Evolutionary conservation across 30 jellyfish, hydroid and myxozoan species (phyloP).

Genomic region (Sanderia malayensis): DNA sequence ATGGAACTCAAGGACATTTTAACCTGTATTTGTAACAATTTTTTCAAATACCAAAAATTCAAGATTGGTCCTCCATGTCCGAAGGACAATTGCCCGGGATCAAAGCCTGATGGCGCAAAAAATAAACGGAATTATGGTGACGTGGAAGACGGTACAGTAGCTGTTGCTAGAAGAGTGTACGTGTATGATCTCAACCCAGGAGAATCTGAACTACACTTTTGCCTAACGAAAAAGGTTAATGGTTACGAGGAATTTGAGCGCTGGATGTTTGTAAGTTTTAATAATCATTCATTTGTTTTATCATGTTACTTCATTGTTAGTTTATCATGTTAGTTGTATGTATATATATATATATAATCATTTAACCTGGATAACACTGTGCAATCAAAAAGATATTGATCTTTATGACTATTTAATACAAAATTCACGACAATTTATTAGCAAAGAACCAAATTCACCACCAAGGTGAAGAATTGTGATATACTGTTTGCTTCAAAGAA

Average conservation of each 20-base stretch:
- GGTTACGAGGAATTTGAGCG: background rate
- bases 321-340: too few species aligned
- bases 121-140: background rate
- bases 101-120: conserved; percentile 14
- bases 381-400: too few species aligned
- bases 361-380: too few species aligned
- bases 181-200: conserved; percentile 15
- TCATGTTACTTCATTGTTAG: too few species aligned
- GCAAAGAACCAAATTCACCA: too few species aligned
- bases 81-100: conserved; percentile 10
- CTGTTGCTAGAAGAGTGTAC: background rate
- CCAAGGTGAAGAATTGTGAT: too few species aligned
- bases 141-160: background rate
- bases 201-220: background rate
- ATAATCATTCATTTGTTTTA: too few species aligned
- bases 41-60: conserved; percentile 27
- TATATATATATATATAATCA: too few species aligned
- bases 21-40: conserved; percentile 19
- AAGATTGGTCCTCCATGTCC: conserved; percentile 30
- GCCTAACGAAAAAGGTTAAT: background rate
- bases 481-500: too few species aligned
- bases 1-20: background rate
- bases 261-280: conserved; percentile 5
- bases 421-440: too few species aligned
- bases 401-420: too few species aligned